Evolutionary conservation across 1,140 invertebrate genomes (phyloP).

Genomic region (Caenorhabditis latens): DNA sequence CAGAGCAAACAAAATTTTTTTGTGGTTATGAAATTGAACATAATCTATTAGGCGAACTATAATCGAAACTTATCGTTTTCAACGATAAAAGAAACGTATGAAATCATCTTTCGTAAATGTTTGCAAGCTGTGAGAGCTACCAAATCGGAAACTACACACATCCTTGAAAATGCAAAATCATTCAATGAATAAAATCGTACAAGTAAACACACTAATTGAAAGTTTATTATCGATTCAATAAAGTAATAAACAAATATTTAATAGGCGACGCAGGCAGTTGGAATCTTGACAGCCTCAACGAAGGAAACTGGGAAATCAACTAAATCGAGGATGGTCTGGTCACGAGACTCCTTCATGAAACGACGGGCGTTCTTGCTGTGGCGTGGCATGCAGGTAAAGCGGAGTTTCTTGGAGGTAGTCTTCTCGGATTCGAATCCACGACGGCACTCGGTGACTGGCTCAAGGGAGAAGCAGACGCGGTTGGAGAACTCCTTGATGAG

Average conservation of each 20-base stretch:
- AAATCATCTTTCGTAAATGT: no score
- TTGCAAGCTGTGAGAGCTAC: no score
- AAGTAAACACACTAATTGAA: no score
- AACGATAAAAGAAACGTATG: no score
- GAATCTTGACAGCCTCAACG: slow-evolving; percentile 51
- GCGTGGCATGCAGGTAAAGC: slow-evolving; percentile 61
- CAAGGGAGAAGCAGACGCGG: slow-evolving; percentile 69
- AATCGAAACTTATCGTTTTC: no score
- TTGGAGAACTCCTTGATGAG: slow-evolving; percentile 52
- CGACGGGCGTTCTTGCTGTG: slow-evolving; percentile 22
- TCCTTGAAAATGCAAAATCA: no score
- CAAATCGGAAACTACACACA: no score
- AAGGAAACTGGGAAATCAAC: slow-evolving; percentile 3
- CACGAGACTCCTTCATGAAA: slow-evolving; percentile 31
- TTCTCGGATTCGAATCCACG: neutral
- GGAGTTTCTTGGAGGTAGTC: slow-evolving; percentile 44
- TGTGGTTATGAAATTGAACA: no score
- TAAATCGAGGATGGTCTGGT: neutral
- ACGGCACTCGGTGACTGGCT: slow-evolving; percentile 65
- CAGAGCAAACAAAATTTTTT: no score
- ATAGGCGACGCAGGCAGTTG: slow-evolving; percentile 36
- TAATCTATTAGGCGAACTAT: no score
- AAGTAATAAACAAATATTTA: neutral
- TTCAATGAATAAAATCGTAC: no score
- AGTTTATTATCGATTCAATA: neutral